Conservation (phyloP, 2,888 invertebrate species). For the Chironomus riparius region DNA sequence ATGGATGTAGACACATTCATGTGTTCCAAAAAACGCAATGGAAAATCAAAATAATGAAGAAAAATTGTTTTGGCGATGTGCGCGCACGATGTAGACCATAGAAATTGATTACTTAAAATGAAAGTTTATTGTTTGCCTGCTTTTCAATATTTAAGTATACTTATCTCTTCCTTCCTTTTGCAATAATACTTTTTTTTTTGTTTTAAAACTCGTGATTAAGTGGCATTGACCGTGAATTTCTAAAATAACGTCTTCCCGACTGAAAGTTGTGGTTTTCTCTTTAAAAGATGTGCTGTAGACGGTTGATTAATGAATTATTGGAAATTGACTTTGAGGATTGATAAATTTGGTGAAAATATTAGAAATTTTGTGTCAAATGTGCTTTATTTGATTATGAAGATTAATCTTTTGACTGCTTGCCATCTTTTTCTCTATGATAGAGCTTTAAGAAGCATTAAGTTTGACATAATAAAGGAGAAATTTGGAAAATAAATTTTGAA, state of each 20-base stretch:
- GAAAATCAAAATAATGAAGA: neutral
- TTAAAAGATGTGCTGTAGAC: too few relatives aligned
- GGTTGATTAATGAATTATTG: too few relatives aligned
- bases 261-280: neutral
- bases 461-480: neutral
- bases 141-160: neutral
- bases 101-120: slow-evolving; percentile 21
- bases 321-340: too few relatives aligned
- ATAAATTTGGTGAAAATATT: too few relatives aligned
- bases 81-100: slow-evolving; percentile 16
- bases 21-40: neutral
- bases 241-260: neutral
- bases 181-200: neutral
- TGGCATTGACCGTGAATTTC: neutral
- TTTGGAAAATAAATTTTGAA: too few relatives aligned
- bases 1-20: too few relatives aligned
- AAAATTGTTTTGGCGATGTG: neutral
- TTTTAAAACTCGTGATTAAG: too few relatives aligned
- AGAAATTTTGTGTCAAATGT: too few relatives aligned
- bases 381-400: too few relatives aligned
- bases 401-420: too few relatives aligned
- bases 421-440: neutral
- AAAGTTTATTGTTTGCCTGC: slow-evolving; percentile 21
- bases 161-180: neutral
- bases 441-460: neutral